These are phyloP conservation scores for Megathymus violae DNA, from an alignment of 1,140 invertebrate genomes.

Conservation along the genomic window DNA sequence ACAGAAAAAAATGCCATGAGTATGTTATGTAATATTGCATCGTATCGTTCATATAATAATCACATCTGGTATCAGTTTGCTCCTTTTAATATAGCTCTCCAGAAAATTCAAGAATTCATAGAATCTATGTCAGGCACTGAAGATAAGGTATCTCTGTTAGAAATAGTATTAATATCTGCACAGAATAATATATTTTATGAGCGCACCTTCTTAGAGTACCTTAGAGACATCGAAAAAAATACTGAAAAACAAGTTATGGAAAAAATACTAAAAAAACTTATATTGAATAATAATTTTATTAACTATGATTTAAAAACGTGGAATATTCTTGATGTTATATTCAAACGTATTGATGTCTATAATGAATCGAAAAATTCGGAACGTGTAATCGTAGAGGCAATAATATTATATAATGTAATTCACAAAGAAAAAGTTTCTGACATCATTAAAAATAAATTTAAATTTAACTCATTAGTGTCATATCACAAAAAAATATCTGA, in stretches of 20 bases:
- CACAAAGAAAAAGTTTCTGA: slow-evolving; percentile 47
- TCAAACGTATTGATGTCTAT: slow-evolving; percentile 47
- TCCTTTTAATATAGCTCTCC: slow-evolving; percentile 56
- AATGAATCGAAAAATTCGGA: slow-evolving; percentile 32
- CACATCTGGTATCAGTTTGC: slow-evolving; percentile 56
- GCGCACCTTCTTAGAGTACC: slow-evolving; percentile 52
- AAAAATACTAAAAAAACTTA: slow-evolving; percentile 46
- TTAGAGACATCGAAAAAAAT: slow-evolving; percentile 49
- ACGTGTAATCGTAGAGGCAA: slow-evolving; percentile 40
- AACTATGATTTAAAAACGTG: slow-evolving; percentile 50
- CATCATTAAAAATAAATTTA: slow-evolving; percentile 49
- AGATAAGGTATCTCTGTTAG: slow-evolving; percentile 47
- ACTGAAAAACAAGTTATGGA: slow-evolving; percentile 35
- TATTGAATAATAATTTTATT: slow-evolving; percentile 42
- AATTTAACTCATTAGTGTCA: slow-evolving; percentile 49
- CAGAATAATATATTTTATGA: slow-evolving; percentile 43
- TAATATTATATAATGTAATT: slow-evolving; percentile 55
- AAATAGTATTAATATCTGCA: slow-evolving; percentile 47
- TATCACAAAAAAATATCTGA: slow-evolving; percentile 46
- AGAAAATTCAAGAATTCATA: slow-evolving; percentile 53
- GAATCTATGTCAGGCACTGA: slow-evolving; percentile 27
- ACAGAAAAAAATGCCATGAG: slow-evolving; percentile 37
- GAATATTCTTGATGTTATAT: slow-evolving; percentile 53
- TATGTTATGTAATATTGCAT: slow-evolving; percentile 24
- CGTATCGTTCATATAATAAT: slow-evolving; percentile 13